Evolutionary conservation across 64 coral and sea anemone species (phyloP).

Genomic region (Porites lutea): DNA sequence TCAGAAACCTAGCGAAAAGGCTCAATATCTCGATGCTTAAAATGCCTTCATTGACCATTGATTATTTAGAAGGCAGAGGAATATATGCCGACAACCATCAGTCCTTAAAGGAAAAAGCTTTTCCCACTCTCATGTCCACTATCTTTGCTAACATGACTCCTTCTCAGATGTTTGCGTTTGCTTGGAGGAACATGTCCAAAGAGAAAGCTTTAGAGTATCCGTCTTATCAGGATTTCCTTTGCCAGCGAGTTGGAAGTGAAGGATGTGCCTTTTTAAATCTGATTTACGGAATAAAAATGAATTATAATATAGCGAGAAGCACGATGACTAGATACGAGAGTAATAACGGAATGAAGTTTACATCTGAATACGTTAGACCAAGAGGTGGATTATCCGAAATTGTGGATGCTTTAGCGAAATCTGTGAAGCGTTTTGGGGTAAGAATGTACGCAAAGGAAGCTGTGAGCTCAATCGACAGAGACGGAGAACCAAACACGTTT

Average conservation of each 20-base stretch:
- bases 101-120: conserved; percentile 24
- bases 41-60: too few relatives aligned
- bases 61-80: not conserved
- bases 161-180: not conserved
- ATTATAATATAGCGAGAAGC: not conserved
- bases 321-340: not conserved
- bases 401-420: not conserved
- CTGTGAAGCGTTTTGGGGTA: not conserved
- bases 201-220: not conserved
- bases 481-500: not conserved
- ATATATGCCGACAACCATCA: not conserved
- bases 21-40: too few relatives aligned
- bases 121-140: not conserved
- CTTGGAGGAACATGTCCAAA: conserved; percentile 4
- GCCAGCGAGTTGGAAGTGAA: conserved; percentile 10
- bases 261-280: not conserved
- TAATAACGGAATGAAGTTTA: not conserved
- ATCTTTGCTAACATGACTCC: conserved; percentile 24
- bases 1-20: too few relatives aligned
- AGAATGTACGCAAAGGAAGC: not conserved
- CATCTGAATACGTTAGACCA: not conserved
- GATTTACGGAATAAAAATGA: not conserved
- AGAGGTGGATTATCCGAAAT: not conserved
- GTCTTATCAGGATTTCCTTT: not conserved
- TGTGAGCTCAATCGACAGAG: not conserved